Evolutionary conservation across 2,797 vertebrate genomes (phyloP), one percentile per base, ranked within the genome.

Genomic region (Hephaestus fuliginosus): DNA sequence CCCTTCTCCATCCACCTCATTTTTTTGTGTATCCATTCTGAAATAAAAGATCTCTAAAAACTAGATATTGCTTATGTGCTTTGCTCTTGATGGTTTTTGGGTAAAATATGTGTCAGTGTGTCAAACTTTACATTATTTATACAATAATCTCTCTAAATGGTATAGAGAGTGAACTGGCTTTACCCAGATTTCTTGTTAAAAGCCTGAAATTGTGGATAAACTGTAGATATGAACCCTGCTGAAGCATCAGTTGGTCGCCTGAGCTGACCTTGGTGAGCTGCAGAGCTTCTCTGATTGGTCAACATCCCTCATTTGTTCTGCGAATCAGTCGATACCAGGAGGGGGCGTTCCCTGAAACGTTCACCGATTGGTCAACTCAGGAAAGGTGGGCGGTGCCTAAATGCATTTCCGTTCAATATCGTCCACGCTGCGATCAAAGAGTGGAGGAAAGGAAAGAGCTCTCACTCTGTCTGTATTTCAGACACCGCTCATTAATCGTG

Each of bases 351-450:
- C 72, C 43, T 0, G 4, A 13, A 6, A 1, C 17, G 1, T 3
- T 36, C 36, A 20, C 4, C 7, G 46, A 93, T 93, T 94, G 91
- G 91, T 33, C 62, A 2, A 33, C 20, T 22, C 3, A 41, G 9
- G 18, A 1, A 0, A n/a, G 1, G 36, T 49, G 44, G 80, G 83
- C 15, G 62, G 48, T 15, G 1, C 25, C 36, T n/a, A 0, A 1
- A 0, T 0, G 3, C 3, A 14, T 12, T n/a, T 28, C 28, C 7
- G 12, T 12, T 14, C 2, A 14, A 36, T 15, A 18, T 14, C 28
- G 15, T 25, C 11, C 18, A 81, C 7, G 30, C 51, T 46, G 12
- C 25, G 3, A 39, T 3, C 71, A 39, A 65, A 83, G 82, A 81
- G 0, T 1, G 0, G 1, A 11, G 0, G 0, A 62, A 14, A 7